These are phyloP conservation scores for Notoglanidium macrostoma DNA, from an alignment of 2,797 vertebrate genomes.

Conservation along the genomic window DNA sequence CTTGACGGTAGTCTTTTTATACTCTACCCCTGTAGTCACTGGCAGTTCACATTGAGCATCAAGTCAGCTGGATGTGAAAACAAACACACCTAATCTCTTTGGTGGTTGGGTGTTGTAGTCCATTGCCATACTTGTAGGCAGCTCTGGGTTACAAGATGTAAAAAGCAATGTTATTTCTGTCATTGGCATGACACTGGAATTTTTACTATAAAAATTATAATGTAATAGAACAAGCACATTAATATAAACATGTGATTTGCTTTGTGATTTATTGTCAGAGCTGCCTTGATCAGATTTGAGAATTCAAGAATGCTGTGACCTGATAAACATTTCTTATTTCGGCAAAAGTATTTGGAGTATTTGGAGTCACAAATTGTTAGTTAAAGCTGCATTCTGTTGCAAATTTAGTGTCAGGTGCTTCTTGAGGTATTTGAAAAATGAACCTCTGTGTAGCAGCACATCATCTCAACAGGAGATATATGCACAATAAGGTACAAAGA, in stretches of 20 bases:
- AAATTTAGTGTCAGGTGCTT: conserved; percentile 37
- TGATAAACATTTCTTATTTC: neutral
- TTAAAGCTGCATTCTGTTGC: conserved; percentile 21
- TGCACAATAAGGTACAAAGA: conserved; percentile 43
- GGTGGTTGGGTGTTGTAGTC: neutral
- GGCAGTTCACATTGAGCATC: no score
- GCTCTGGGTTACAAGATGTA: neutral
- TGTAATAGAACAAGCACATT: neutral
- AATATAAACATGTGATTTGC: neutral
- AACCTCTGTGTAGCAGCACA: conserved; percentile 52
- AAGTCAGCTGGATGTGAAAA: no score
- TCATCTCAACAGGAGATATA: conserved; percentile 55
- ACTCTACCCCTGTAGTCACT: no score
- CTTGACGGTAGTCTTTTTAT: no score
- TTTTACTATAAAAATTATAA: neutral
- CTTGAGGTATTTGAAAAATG: conserved; percentile 55
- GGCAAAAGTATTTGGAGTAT: conserved; percentile 12
- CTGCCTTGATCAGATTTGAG: neutral
- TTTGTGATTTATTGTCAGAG: neutral
- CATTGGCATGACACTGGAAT: neutral
- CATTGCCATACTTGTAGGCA: neutral
- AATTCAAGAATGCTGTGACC: neutral
- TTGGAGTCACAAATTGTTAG: conserved; percentile 9
- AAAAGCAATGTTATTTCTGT: neutral
- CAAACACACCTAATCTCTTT: no score